Evolutionary conservation across 2,113 vertebrate genomes (phyloP).

Genomic region (Boulengeromyrus knoepffleri): DNA sequence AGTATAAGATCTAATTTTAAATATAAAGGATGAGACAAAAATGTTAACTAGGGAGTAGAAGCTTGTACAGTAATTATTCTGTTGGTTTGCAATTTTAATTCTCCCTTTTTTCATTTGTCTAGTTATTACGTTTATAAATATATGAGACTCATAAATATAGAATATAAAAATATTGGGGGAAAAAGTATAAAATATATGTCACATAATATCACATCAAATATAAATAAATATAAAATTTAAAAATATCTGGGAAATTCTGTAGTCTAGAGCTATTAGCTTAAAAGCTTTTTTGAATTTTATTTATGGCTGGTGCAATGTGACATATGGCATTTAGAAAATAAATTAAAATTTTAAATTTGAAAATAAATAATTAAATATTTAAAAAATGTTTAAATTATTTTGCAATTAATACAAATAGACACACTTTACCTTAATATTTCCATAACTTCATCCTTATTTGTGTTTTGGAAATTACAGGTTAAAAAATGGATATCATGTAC

Average conservation of each 20-base stretch:
- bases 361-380: no score
- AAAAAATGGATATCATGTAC: neutral
- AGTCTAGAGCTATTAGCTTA: neutral
- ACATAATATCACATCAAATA: neutral
- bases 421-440: neutral
- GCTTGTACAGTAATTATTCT: neutral
- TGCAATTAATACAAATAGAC: neutral
- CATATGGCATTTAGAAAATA: neutral
- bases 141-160: neutral
- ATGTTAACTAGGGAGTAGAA: neutral
- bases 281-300: neutral
- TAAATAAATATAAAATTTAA: neutral
- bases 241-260: neutral
- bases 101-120: neutral
- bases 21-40: neutral
- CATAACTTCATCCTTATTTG: neutral
- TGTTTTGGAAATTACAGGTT: neutral
- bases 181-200: neutral
- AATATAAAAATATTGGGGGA: neutral
- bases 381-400: neutral
- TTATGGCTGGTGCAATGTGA: neutral
- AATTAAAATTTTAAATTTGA: no score
- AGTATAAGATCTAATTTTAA: neutral
- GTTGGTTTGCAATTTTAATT: neutral
- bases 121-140: neutral